Evolutionary conservation across 2,113 vertebrate genomes (phyloP), one percentile per base, ranked within the genome.

Genomic region (Sterrhoptilus dennistouni): DNA sequence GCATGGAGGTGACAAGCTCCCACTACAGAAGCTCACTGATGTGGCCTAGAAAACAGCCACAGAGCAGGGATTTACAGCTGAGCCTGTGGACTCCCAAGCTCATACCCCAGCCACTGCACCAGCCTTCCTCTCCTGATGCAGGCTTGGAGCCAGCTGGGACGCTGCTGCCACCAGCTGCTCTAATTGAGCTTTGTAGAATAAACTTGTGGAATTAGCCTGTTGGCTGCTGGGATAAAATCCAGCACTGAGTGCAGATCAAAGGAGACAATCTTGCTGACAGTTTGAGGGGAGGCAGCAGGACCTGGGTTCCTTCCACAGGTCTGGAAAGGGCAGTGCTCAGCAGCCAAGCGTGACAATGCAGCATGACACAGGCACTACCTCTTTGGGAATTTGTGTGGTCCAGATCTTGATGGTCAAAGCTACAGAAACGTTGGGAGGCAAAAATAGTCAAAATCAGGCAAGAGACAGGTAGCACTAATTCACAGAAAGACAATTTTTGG

Each of bases 201-300:
- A 97, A 96, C 95, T 83, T 90, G 83, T 81, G 60, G 95, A 93
- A 96, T 96, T 92, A 95, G 95, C 95, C 93, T 90, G 95, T 95
- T 96, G 79, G 92, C 87, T 95, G 93, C 96, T 90, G 86, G 88
- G 92, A 96, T 86, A 83, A 94, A 94, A 96, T 95, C 88, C 92
- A 92, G 83, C 8, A 2, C 85, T 68, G 76, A 96, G 77, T 56
- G 76, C 79, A 89, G 95, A 95, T 93, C 92, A 94, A 92, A 96
- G 86, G 56, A 86, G 52, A 77, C 64, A 63, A 71, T 86, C 90
- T 81, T 78, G 64, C 88, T 90, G 80, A 64, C 28, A 49, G 60
- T 94, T 92, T 81, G 68, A 8, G 3, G 25, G 42, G 76, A 81
- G 68, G 59, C 54, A 93, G 83, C 12, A 1, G 15, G 76, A 69